Percentiles rank a stretch among this genome's conserved stretches.
These are phyloP conservation scores for Laticauda laticaudata DNA, from an alignment of 2,113 vertebrate genomes.

Conservation along the genomic window DNA sequence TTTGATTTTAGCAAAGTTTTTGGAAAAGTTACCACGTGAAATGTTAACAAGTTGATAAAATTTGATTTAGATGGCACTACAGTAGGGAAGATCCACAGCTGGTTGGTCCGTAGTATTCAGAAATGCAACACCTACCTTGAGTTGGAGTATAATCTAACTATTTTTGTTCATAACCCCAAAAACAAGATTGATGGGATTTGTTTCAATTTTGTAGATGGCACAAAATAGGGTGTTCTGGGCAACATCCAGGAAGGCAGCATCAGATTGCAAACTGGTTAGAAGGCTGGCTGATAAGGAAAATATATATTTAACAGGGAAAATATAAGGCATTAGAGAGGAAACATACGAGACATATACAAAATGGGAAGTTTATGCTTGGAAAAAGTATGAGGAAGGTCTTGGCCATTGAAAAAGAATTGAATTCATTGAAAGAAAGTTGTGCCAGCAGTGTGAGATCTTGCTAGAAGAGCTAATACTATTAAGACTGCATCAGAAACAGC, in stretches of 20 bases:
- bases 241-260: neutral
- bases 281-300: neutral
- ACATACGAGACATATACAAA: too few species aligned
- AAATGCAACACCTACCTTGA: neutral
- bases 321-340: neutral
- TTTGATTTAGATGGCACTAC: neutral
- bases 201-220: neutral
- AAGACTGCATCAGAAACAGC: neutral
- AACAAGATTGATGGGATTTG: neutral
- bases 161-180: neutral
- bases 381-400: too few species aligned
- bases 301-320: neutral
- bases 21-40: neutral
- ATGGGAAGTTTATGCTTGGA: too few species aligned
- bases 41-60: neutral
- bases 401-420: neutral
- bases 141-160: neutral
- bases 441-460: neutral
- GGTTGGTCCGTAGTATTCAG: neutral
- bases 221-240: neutral
- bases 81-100: neutral
- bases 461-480: neutral
- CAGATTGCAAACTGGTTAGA: neutral
- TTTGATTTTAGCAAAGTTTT: neutral
- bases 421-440: neutral